phyloP scores from a whole-genome alignment of 53 echinoderm and acorn worm genomes.

The Hippasteria phrygiana region DNA sequence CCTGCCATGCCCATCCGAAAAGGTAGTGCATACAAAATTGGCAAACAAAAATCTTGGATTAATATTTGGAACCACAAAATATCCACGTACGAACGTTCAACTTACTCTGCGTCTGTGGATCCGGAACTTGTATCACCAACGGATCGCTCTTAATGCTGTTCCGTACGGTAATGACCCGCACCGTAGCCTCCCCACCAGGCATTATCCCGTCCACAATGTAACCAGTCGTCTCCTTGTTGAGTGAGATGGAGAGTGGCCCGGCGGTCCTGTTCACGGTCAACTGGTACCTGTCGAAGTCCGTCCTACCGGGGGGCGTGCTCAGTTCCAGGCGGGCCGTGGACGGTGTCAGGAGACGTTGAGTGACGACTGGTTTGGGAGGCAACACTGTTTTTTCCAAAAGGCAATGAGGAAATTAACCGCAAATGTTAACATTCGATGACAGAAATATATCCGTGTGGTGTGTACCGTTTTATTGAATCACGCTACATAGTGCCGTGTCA shows the following conservation, averaged over 20 bases:
- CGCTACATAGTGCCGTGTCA: no score
- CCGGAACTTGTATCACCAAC: constrained; percentile 5
- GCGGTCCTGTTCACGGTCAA: constrained; percentile 18
- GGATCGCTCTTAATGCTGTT: constrained; percentile 51
- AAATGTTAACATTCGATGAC: no score
- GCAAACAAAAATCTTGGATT: no score
- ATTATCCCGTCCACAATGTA: constrained; percentile 32
- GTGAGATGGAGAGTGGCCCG: not conserved
- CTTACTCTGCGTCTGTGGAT: constrained; percentile 21
- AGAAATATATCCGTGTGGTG: no score
- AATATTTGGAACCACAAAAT: not conserved
- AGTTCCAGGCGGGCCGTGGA: constrained; percentile 7
- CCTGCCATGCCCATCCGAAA: no score
- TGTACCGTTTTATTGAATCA: no score
- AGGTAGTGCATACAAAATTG: no score
- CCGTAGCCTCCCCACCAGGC: constrained; percentile 32
- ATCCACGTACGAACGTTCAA: not conserved
- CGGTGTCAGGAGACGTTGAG: constrained; percentile 29
- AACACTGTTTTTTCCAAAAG: constrained; percentile 12
- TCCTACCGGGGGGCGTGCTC: constrained; percentile 6
- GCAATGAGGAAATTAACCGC: not conserved
- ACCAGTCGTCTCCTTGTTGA: not conserved
- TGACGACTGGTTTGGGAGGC: constrained; percentile 58
- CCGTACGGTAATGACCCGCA: constrained; percentile 17
- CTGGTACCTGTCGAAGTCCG: constrained; percentile 35